Conservation (phyloP, 2,797 vertebrate species). For the Dromococcyx pavoninus region DNA sequence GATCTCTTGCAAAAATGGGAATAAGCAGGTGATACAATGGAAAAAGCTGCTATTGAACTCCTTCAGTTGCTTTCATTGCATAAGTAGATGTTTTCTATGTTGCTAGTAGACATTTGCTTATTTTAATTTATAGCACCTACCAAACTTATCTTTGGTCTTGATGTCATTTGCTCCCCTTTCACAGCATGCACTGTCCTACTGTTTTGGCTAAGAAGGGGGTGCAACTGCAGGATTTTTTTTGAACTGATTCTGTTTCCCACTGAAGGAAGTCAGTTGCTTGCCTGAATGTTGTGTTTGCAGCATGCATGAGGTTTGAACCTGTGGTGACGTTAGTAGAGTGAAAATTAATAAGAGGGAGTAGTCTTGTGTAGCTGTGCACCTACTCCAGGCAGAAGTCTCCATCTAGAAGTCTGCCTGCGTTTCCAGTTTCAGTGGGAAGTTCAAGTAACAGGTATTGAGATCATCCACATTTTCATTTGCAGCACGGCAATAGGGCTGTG, state of each 20-base stretch:
- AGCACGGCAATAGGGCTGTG: neutral
- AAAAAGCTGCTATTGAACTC: neutral
- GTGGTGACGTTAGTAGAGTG: neutral
- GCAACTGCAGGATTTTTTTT: neutral
- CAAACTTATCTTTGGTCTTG: neutral
- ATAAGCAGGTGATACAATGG: neutral
- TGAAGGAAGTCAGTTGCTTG: neutral
- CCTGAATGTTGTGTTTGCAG: neutral
- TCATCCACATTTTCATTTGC: neutral
- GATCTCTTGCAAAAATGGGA: neutral
- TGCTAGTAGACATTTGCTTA: neutral
- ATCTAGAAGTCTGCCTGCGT: fast-evolving
- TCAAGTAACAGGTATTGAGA: neutral
- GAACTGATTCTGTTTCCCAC: neutral
- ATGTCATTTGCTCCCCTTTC: neutral
- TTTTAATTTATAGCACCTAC: neutral
- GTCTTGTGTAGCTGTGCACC: no score
- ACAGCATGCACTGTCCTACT: neutral
- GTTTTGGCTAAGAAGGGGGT: neutral
- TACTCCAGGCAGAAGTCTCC: neutral
- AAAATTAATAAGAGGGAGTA: neutral
- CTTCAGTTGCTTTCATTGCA: neutral
- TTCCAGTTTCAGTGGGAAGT: neutral
- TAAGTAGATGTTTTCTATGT: neutral
- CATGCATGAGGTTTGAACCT: neutral